These are phyloP conservation scores for Acanthornis magna DNA, from an alignment of 2,797 vertebrate genomes.

Conservation along the genomic window DNA sequence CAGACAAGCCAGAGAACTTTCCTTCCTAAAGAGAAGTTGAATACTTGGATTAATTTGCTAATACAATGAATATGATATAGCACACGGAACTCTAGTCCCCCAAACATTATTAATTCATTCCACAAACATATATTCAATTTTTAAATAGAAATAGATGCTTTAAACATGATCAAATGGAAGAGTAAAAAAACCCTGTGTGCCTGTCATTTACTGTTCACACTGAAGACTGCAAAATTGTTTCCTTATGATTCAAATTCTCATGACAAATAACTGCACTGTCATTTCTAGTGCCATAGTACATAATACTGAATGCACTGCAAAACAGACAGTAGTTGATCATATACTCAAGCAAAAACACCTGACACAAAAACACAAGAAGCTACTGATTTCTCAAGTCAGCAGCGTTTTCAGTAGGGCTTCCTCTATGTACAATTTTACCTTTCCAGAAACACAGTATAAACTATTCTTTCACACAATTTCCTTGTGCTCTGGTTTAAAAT, in stretches of 20 bases:
- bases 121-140: background rate
- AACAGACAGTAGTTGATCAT: background rate
- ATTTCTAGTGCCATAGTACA: background rate
- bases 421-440: background rate
- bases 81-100: background rate
- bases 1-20: background rate
- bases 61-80: background rate
- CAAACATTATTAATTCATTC: background rate
- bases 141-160: background rate
- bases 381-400: background rate
- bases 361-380: background rate
- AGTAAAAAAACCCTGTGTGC: background rate
- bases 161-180: background rate
- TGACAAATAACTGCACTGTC: background rate
- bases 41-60: background rate
- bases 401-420: background rate
- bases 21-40: background rate
- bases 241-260: conserved; percentile 10
- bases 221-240: background rate
- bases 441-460: background rate
- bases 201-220: background rate
- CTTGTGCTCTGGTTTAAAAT: background rate
- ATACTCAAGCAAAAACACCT: background rate
- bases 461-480: background rate
- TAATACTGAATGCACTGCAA: background rate